Conservation (phyloP, 1,140 invertebrate genomes). For the Drosophila punjabiensis region DNA sequence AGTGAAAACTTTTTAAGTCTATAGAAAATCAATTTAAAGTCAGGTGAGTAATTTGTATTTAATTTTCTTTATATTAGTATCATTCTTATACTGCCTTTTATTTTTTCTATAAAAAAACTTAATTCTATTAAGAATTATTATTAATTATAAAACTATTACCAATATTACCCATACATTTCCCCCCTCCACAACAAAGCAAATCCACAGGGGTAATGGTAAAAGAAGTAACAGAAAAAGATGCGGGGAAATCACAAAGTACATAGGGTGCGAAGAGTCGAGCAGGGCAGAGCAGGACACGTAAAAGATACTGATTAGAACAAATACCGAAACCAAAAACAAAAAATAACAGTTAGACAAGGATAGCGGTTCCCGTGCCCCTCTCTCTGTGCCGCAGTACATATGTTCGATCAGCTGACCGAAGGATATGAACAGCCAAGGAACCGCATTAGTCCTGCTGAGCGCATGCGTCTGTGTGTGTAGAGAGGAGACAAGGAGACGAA, state of each 20-base stretch:
- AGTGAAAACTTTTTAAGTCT: background rate
- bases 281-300: constrained; percentile 31
- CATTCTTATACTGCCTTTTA: background rate
- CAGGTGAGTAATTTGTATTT: background rate
- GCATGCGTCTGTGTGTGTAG: constrained; percentile 60
- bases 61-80: constrained; percentile 2
- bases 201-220: constrained; percentile 35
- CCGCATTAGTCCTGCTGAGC: constrained; percentile 75
- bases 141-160: background rate
- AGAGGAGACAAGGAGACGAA: constrained; percentile 55
- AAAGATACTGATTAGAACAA: constrained; percentile 72
- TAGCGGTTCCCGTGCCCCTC: constrained; percentile 40
- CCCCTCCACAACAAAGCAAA: background rate
- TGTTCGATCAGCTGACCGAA: constrained; percentile 78
- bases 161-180: background rate
- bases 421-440: constrained; percentile 68
- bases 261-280: constrained; percentile 43
- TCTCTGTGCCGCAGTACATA: constrained; percentile 48
- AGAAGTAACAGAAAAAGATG: background rate
- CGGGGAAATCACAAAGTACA: constrained; percentile 57
- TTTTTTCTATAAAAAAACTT: background rate
- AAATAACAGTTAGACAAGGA: constrained; percentile 72
- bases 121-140: background rate
- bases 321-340: constrained; percentile 24
- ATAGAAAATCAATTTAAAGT: background rate